phyloP scores from a whole-genome alignment of 2,113 vertebrate genomes.

The Notechis scutatus region DNA sequence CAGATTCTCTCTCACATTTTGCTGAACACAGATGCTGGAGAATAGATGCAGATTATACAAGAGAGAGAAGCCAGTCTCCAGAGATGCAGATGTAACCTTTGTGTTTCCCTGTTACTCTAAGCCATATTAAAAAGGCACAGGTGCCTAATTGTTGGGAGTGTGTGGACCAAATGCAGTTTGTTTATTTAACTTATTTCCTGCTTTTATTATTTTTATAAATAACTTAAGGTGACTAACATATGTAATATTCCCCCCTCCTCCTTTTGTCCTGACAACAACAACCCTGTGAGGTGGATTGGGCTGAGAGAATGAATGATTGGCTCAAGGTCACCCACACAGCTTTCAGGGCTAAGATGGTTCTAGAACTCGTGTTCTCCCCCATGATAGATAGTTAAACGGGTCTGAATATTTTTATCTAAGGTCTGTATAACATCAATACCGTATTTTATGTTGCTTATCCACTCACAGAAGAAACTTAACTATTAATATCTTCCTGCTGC shows the following conservation, averaged over 20 bases:
- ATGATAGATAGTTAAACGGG: not conserved
- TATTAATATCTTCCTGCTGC: conserved; percentile 46
- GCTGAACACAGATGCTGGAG: not conserved
- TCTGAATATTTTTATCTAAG: not conserved
- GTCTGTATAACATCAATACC: conserved; percentile 45
- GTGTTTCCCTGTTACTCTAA: not conserved
- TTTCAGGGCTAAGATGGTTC: not conserved
- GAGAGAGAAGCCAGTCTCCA: not conserved
- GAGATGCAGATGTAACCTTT: not conserved
- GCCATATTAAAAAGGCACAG: not conserved
- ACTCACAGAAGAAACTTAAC: conserved; percentile 33
- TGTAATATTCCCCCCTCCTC: not conserved
- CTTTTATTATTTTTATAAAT: not conserved
- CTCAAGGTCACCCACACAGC: not conserved
- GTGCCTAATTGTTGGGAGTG: not conserved
- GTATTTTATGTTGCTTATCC: conserved; percentile 48
- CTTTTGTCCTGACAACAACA: no score
- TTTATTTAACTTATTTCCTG: not conserved
- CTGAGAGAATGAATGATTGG: not conserved
- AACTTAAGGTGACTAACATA: not conserved
- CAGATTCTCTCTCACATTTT: not conserved
- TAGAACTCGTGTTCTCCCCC: not conserved
- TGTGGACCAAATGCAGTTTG: not conserved
- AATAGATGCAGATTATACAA: not conserved
- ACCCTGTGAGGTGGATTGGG: not conserved